phyloP scores from a whole-genome alignment of 2,113 vertebrate genomes.

The Echinops telfairi region DNA sequence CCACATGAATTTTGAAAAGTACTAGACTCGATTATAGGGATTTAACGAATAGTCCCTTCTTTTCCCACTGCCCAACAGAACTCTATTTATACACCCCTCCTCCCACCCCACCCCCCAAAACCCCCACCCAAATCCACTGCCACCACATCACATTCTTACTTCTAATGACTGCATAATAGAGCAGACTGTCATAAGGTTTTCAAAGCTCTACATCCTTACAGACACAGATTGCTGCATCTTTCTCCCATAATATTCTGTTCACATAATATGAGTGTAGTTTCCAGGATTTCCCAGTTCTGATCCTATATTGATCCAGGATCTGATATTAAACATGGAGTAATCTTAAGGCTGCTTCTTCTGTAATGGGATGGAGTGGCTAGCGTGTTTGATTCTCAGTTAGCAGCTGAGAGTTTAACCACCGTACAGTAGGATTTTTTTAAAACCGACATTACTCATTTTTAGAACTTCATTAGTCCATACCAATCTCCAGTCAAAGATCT shows the following conservation, averaged over 20 bases:
- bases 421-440: not conserved
- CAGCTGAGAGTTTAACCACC: not conserved
- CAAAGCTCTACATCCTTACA: not conserved
- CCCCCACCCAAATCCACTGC: too few relatives aligned
- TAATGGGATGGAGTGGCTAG: not conserved
- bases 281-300: not conserved
- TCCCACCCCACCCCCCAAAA: too few relatives aligned
- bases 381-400: not conserved
- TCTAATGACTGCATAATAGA: not conserved
- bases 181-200: not conserved
- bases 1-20: not conserved
- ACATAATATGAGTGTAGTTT: not conserved
- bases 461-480: not conserved
- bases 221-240: not conserved
- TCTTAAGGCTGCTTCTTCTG: not conserved
- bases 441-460: not conserved
- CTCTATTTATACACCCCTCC: not conserved
- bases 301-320: not conserved
- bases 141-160: too few relatives aligned
- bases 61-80: not conserved
- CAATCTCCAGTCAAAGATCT: not conserved
- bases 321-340: constrained; percentile 21
- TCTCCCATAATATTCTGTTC: not conserved
- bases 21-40: not conserved
- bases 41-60: not conserved